A percentile compares a stretch with the other conserved stretches of the same genome.
Conservation (phyloP, 2,797 vertebrate species). For the Anniella stebbinsi region DNA sequence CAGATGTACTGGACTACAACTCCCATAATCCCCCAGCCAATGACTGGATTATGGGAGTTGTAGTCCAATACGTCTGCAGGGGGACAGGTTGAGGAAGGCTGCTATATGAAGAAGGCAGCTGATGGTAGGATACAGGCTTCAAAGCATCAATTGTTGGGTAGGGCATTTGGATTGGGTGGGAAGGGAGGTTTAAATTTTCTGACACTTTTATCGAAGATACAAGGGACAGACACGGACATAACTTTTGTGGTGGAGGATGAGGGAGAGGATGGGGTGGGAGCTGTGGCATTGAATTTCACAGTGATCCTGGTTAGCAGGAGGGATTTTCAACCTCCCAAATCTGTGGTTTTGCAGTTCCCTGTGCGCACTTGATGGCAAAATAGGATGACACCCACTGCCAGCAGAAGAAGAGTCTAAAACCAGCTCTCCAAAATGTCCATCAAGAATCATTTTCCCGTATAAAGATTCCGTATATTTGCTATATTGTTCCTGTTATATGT, state of each 20-base stretch:
- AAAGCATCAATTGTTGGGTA: not conserved
- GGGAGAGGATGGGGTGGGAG: no score
- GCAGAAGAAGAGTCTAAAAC: not conserved
- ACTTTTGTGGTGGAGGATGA: not conserved
- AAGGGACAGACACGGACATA: not conserved
- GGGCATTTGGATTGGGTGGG: not conserved
- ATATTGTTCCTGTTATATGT: not conserved
- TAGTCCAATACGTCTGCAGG: no score
- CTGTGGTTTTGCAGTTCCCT: slow-evolving; percentile 42
- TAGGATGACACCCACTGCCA: not conserved
- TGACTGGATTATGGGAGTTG: no score
- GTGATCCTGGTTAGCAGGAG: slow-evolving; percentile 22
- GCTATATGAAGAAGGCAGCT: accelerated
- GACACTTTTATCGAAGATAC: not conserved
- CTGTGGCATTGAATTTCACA: slow-evolving; percentile 8
- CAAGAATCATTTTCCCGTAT: not conserved
- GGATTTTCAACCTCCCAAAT: slow-evolving; percentile 41
- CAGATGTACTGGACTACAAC: no score
- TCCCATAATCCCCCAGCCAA: no score
- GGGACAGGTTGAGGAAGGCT: no score
- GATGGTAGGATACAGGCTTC: not conserved
- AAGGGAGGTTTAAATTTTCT: not conserved
- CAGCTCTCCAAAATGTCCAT: not conserved
- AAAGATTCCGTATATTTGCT: not conserved
- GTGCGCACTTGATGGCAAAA: not conserved